Base-by-base conservation (phyloP, 37 sponge, comb jelly and placozoan species). In the Haliclona indistincta region DNA sequence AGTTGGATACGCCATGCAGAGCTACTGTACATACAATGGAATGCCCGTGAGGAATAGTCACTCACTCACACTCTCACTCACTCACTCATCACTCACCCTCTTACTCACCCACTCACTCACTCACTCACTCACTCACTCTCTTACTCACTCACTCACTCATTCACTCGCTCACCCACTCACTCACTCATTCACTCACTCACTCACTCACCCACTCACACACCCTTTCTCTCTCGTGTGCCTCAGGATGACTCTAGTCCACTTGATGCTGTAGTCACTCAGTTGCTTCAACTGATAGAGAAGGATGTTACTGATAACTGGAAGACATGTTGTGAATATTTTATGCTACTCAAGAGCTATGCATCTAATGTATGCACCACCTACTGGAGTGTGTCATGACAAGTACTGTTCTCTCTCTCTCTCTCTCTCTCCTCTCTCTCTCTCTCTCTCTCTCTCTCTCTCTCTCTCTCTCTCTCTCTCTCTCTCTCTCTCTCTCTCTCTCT, bases 301-400 rank as follows among this genome's bases (percentile, higher is more conserved):
- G 92, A 91, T 37, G 92, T 86, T 6, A 67, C 82, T 19, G 88
- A 86, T 20, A 73, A 75, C 35, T 83, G 76, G 65, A 82, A 81
- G 47, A 63, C 70, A 3, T 83, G 83, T 52, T 66, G 75, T 0
- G 88, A 91, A 26, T 91, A 87, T 38, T 86, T 91, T 41, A 67
- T 75, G 43, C 78, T 91, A 56, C 63, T 91, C 56, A 66, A 33
- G 63, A 83, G 51, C 62, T 83, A 83, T 75, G 76, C 76, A 30
- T 58, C 58, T 43, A 61, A 20, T 60, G 84, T 83, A 30, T 67
- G 76, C 56, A 26, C 19, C 28, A 68, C 70, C 33, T 4, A 3
- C 34, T 22, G 3, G 4, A 2, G 4, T 36, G 34, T 3, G 17
- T 49, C 17, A 49, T 11, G 17, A 11, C 15, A 49, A 19, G 11